These are phyloP conservation scores for Falco concolor DNA, from an alignment of 2,797 vertebrate genomes.

Conservation along the genomic window DNA sequence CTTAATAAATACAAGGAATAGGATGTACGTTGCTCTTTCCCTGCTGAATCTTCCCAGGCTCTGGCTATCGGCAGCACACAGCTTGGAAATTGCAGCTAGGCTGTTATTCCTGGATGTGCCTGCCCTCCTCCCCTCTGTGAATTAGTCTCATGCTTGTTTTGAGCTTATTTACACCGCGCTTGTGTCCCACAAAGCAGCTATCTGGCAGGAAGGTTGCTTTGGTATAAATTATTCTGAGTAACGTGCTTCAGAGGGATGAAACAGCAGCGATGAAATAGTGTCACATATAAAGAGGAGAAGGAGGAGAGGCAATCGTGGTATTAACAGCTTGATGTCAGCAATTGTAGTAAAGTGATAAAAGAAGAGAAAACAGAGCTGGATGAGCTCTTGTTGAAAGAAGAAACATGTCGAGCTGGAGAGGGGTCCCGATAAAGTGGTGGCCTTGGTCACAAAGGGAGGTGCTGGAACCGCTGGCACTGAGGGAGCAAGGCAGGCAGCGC, in stretches of 20 bases:
- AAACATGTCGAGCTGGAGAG: neutral
- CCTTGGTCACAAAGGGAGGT: neutral
- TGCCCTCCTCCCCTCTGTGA: neutral
- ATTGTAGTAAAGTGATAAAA: neutral
- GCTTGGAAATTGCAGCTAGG: neutral
- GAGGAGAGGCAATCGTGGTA: neutral
- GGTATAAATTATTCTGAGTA: neutral
- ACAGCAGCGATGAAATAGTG: neutral
- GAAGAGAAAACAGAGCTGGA: neutral
- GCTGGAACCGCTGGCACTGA: neutral
- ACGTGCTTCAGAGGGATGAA: neutral
- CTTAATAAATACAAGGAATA: neutral
- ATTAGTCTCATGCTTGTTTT: neutral
- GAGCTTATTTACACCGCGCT: neutral
- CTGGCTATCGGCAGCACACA: accelerated
- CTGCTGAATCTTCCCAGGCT: neutral
- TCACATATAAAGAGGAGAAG: neutral
- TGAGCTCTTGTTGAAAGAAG: neutral
- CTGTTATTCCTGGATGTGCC: neutral
- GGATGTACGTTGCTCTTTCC: neutral
- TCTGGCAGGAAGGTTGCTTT: neutral
- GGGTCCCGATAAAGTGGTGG: neutral
- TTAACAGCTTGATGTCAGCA: neutral
- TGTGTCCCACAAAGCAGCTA: neutral
- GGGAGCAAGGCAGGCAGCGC: neutral